phyloP scores from a whole-genome alignment of 2,888 invertebrate species.

The Cheilosia scutellata region DNA sequence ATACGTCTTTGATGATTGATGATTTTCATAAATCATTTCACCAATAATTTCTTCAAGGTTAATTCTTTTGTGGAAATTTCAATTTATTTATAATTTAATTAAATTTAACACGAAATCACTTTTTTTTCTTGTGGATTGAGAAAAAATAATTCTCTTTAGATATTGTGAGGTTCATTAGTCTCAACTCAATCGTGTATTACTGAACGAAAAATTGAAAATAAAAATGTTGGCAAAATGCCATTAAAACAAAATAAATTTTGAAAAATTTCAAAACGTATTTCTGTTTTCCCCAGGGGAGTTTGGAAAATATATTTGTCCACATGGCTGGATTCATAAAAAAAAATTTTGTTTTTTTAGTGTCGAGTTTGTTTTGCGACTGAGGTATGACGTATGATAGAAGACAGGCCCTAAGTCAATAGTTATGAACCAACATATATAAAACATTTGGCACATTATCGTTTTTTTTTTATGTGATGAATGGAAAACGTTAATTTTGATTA shows the following conservation, averaged over 20 bases:
- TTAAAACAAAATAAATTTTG: conserved; percentile 24
- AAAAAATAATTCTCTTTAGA: conserved; percentile 1
- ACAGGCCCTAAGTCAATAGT: background rate
- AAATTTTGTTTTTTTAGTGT: background rate
- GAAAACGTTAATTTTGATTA: background rate
- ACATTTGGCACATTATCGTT: background rate
- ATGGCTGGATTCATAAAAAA: conserved; percentile 17
- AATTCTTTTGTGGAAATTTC: conserved; percentile 9
- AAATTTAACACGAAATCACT: background rate
- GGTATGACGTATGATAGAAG: background rate
- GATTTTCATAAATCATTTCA: conserved; percentile 22
- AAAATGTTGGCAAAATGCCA: conserved; percentile 39
- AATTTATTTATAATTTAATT: conserved; percentile 37
- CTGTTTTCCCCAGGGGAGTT: background rate
- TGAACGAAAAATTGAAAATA: conserved; percentile 27
- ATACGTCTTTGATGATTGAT: background rate
- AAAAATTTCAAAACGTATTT: background rate
- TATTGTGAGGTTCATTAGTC: conserved; percentile 33
- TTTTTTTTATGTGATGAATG: background rate
- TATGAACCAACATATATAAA: background rate
- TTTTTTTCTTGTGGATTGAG: background rate
- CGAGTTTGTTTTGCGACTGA: background rate
- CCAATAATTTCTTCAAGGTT: conserved; percentile 20
- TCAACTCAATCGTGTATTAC: conserved; percentile 3
- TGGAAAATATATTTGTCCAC: conserved; percentile 12